Base-by-base conservation (phyloP, 1,140 invertebrate genomes). In the Bombus fervidus region DNA sequence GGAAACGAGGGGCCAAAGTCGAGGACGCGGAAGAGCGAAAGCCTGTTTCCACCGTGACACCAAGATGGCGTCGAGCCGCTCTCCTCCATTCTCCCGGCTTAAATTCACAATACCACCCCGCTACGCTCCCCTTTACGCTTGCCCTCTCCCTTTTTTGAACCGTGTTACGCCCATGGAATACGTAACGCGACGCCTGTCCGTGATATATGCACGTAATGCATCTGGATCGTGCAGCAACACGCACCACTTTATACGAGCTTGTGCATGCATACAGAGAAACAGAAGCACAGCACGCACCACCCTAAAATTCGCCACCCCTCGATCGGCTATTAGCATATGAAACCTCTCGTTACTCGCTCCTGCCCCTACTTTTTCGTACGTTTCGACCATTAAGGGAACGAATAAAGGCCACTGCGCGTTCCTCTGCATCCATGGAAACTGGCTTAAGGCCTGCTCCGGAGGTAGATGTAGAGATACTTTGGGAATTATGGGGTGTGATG, bases 271-370 rank as follows among this genome's bases (percentile, higher is more conserved):
- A 47, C 68, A 59, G 43, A 37, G 1, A 22, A 57, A 57, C 47
- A 34, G 53, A 47, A 34, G 31, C 47, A 31, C 3, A 13, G 15
- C 53, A 39, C 28, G 34, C 78, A 81, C 66, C 80, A 66, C 72
- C 82, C 31, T 66, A 69, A 71, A 39, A 80, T 15, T 64, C 15
- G 75, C 39, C 87, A 90, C 82, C 89, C 89, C 83, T 87, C 78
- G 59, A 71, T 73, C 79, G 37, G 13, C 53, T 31, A 91, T 91
- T 91, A 91, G 87, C 90, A 91, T 91, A 91, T 91, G 90, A 91
- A 91, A 91, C 86, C 87, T 88, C 86, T 91, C 87, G 90, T 91
- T 91, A 91, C 68, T 37, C 59, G 25, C 25, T 18, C 39, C 73
- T 31, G 53, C 2, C 53, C 10, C 37, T 41, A 18, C 25, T 43